phyloP scores from a whole-genome alignment of 2,888 invertebrate genomes.

The Hydroisotoma schaefferi region DNA sequence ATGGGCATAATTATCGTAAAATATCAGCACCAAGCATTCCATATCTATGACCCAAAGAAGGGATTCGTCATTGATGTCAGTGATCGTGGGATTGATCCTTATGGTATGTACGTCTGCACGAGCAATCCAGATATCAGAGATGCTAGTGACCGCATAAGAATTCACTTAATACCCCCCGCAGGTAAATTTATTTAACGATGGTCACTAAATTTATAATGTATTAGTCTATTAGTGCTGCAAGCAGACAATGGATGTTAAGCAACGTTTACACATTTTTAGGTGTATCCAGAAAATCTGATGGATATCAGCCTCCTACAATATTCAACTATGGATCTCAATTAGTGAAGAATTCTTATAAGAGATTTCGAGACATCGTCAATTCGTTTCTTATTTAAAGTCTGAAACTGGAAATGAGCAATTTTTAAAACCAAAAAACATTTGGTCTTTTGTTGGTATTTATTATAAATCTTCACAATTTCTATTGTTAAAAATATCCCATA shows the following conservation, averaged over 20 bases:
- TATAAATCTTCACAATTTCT: no score
- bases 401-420: no score
- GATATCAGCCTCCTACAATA: conserved; percentile 21
- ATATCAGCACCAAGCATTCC: conserved; percentile 40
- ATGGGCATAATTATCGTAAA: conserved; percentile 38
- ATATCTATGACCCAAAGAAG: conserved; percentile 35
- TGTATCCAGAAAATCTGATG: conserved; percentile 29
- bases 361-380: conserved; percentile 37
- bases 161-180: conserved; percentile 32
- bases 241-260: background rate
- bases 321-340: conserved; percentile 31
- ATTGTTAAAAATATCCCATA: no score
- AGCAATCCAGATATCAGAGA: conserved; percentile 37
- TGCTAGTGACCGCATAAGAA: conserved; percentile 27
- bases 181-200: conserved; percentile 18
- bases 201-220: background rate
- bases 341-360: conserved; percentile 30
- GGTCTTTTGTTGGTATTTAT: no score
- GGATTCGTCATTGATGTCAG: conserved; percentile 38
- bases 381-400: conserved; percentile 22
- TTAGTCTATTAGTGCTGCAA: background rate
- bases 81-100: conserved; percentile 35
- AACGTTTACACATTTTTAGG: conserved; percentile 16
- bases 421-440: no score
- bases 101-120: conserved; percentile 35